Conservation (phyloP, 2,888 invertebrate species). For the Cryptus viduatorius region DNA sequence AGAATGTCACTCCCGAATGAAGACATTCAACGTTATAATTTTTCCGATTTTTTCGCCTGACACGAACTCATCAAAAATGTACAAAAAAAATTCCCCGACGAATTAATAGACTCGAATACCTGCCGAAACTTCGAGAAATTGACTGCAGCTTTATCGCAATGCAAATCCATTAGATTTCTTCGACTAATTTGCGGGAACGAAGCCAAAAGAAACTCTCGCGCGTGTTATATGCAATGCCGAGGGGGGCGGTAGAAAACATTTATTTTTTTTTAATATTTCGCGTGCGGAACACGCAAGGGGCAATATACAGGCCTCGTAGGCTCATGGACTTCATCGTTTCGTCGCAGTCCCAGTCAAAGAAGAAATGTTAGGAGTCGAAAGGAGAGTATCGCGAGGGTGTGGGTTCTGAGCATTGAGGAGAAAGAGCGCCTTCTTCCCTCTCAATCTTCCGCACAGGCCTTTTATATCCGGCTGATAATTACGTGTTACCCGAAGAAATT, state of each 20-base stretch:
- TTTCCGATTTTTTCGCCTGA: no score
- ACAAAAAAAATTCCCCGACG: neutral
- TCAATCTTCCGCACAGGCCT: conserved; percentile 51
- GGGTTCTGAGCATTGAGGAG: conserved; percentile 5
- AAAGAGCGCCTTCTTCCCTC: neutral
- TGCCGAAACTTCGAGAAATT: neutral
- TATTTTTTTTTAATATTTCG: conserved; percentile 73
- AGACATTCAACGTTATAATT: no score
- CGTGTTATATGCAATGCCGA: conserved; percentile 42
- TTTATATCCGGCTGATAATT: conserved; percentile 80
- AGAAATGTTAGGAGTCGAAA: conserved; percentile 10
- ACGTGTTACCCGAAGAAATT: conserved; percentile 77
- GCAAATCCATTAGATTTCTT: conserved; percentile 60
- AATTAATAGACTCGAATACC: no score
- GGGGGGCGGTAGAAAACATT: conserved; percentile 6
- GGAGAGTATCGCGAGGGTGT: neutral
- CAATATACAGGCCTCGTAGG: conserved; percentile 62
- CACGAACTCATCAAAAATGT: neutral
- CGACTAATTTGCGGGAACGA: conserved; percentile 68
- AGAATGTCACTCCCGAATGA: no score
- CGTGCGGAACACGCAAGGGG: conserved; percentile 75
- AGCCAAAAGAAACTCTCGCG: conserved; percentile 46
- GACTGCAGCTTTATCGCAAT: conserved; percentile 54
- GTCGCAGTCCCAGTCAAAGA: conserved; percentile 52
- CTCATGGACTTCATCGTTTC: conserved; percentile 47